Evolutionary conservation across 2,888 invertebrate species (phyloP).

Genomic region (Reticulitermes lucifugus): DNA sequence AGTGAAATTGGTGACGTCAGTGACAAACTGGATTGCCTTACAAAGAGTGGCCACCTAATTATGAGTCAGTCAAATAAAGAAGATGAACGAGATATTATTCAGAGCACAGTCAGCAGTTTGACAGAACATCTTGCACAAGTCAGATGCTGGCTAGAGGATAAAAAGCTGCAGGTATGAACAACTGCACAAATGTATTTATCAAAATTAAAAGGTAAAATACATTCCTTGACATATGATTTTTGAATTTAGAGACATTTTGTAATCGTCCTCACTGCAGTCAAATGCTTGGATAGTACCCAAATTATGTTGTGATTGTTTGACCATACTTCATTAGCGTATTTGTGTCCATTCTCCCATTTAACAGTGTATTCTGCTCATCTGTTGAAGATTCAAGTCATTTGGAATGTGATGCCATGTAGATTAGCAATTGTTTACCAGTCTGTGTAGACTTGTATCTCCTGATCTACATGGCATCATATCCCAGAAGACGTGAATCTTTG

Average conservation of each 20-base stretch:
- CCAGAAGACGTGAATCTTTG: too few species aligned
- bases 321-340: too few species aligned
- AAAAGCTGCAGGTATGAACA: conserved; percentile 73
- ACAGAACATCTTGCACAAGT: conserved; percentile 84
- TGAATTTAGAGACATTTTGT: too few species aligned
- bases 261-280: neutral
- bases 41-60: conserved; percentile 82
- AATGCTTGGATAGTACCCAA: neutral
- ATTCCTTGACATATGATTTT: neutral
- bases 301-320: too few species aligned
- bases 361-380: too few species aligned
- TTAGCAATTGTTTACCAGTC: too few species aligned
- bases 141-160: conserved; percentile 83
- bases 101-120: conserved; percentile 79
- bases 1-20: conserved; percentile 77
- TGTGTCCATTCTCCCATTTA: too few species aligned
- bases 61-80: conserved; percentile 84
- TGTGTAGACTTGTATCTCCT: too few species aligned
- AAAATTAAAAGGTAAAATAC: too few species aligned
- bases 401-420: too few species aligned
- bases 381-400: too few species aligned
- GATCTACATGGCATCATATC: too few species aligned
- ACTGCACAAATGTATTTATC: neutral
- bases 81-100: conserved; percentile 80
- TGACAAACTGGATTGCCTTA: conserved; percentile 82